Percentiles rank a stretch among this genome's conserved stretches.
Evolutionary conservation across 2,888 invertebrate species (phyloP).

Genomic region (Scelioninae gen. 1): DNA sequence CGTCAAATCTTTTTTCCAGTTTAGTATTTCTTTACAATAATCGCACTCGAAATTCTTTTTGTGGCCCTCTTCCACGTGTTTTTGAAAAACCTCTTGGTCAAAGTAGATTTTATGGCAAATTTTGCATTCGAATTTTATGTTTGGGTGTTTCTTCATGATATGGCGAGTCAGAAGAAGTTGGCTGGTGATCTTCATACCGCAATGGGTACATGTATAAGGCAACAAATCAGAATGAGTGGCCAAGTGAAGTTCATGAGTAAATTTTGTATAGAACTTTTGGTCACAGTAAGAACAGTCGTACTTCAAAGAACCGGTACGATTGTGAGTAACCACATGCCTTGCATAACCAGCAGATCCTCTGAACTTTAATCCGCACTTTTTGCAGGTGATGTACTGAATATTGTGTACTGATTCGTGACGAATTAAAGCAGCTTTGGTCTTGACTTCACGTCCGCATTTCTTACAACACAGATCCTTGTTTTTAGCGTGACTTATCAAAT

Average conservation of each 20-base stretch:
- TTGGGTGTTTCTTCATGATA: not conserved
- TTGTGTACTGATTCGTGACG: not conserved
- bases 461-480: slow-evolving; percentile 16
- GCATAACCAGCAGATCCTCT: not conserved
- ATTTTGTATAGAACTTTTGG: not conserved
- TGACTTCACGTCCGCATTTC: slow-evolving; percentile 16
- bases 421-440: slow-evolving; percentile 6
- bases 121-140: not conserved
- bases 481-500: slow-evolving; percentile 26
- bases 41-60: not conserved
- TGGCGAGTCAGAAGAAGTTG: not conserved
- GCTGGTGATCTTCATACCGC: not conserved
- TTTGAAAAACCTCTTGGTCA: not conserved
- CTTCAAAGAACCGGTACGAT: not conserved
- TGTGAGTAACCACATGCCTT: not conserved
- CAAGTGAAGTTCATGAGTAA: not conserved
- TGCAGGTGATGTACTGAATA: not conserved
- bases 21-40: not conserved
- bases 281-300: slow-evolving; percentile 18
- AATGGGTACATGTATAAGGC: not conserved
- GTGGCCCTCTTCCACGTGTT: not conserved
- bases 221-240: not conserved
- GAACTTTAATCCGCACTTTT: slow-evolving; percentile 4
- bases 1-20: not conserved
- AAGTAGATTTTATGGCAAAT: not conserved